Percentiles rank a stretch among this genome's conserved stretches.
These are phyloP conservation scores for Elaphurus davidianus DNA, from an alignment of 2,113 vertebrate species.

Conservation along the genomic window DNA sequence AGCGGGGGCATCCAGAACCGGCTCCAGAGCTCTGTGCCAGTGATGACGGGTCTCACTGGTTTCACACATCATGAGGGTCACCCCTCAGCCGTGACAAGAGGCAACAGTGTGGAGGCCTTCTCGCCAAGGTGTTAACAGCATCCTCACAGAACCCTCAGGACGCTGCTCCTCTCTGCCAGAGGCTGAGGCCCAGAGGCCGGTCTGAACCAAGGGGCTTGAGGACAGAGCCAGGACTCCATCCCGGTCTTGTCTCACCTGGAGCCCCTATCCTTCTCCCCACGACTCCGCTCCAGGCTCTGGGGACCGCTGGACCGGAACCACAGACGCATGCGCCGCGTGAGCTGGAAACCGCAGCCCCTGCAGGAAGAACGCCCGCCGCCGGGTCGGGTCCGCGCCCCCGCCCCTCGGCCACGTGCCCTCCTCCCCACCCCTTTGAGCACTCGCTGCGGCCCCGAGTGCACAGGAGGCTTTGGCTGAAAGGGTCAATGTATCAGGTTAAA, in stretches of 20 bases:
- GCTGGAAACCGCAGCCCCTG: neutral
- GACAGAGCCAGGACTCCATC: neutral
- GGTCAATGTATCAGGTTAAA: constrained; percentile 58
- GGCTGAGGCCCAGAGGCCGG: neutral
- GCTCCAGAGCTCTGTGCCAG: neutral
- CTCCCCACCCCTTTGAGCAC: neutral
- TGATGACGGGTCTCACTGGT: neutral
- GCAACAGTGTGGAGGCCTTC: neutral
- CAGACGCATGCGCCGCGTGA: fast-evolving
- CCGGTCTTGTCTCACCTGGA: neutral
- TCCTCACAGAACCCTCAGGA: neutral
- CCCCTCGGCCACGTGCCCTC: neutral
- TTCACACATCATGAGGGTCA: neutral
- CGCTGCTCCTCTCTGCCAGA: neutral
- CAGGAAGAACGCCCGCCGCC: neutral
- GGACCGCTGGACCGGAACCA: neutral
- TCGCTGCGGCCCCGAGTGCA: constrained; percentile 38
- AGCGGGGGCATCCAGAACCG: neutral
- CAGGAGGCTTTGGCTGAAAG: neutral
- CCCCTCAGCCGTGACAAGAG: neutral
- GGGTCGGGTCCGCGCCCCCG: neutral
- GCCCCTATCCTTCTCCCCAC: neutral
- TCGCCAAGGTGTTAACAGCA: neutral
- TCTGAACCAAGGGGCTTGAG: neutral
- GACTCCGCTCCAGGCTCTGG: neutral